Conservation (phyloP, 2,113 vertebrate species). For the Calonectris borealis region DNA sequence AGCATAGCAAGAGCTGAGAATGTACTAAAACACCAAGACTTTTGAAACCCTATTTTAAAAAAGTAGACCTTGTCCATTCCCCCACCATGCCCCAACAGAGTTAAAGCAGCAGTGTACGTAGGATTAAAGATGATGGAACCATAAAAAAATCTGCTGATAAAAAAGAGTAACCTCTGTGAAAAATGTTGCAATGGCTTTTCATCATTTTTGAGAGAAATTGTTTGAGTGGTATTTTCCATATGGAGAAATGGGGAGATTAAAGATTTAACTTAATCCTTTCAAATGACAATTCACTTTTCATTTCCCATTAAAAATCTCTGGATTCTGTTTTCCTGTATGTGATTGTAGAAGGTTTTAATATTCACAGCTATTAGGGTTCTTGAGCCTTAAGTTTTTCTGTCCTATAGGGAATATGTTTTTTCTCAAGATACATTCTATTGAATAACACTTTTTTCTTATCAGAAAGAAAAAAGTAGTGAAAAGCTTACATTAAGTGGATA, state of each 20-base stretch:
- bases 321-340: not conserved
- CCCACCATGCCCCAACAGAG: not conserved
- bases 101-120: not conserved
- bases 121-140: not conserved
- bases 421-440: not conserved
- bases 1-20: not conserved
- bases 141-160: not conserved
- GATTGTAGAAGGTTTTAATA: not conserved
- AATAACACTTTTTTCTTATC: not conserved
- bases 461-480: not conserved
- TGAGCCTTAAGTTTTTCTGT: not conserved
- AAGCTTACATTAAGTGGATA: not conserved
- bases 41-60: not conserved
- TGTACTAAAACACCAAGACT: not conserved
- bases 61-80: not conserved
- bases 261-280: constrained; percentile 40
- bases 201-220: not conserved
- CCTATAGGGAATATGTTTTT: not conserved
- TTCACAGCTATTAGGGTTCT: not conserved
- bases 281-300: constrained; percentile 11
- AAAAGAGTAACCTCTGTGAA: not conserved
- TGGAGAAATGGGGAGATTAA: constrained; percentile 1
- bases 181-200: not conserved
- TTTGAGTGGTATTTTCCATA: not conserved
- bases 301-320: constrained; percentile 22